Evolutionary conservation across 1,140 invertebrate species (phyloP).

Genomic region (Ephestia elutella): DNA sequence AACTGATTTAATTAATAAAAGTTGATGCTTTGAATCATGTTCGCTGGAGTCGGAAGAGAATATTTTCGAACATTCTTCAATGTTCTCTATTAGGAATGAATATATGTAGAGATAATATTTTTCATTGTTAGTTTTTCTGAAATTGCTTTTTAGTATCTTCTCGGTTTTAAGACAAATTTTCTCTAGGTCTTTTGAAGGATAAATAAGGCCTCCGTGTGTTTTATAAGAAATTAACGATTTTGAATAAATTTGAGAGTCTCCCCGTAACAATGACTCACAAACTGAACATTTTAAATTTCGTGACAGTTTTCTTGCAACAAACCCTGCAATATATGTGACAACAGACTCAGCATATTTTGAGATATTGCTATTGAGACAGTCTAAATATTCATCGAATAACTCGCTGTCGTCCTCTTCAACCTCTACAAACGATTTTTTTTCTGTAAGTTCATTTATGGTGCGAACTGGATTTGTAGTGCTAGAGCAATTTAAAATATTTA

Average conservation of each 20-base stretch:
- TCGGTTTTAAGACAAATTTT: neutral
- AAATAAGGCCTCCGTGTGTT: neutral
- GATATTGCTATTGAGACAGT: conserved; percentile 1
- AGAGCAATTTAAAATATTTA: conserved; percentile 15
- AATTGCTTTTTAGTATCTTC: neutral
- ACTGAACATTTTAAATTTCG: neutral
- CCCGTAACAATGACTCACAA: neutral
- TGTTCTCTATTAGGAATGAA: neutral
- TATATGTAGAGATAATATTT: neutral
- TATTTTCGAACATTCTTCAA: neutral
- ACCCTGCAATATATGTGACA: conserved; percentile 2
- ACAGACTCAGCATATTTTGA: conserved; percentile 16
- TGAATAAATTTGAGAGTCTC: neutral
- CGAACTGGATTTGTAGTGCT: neutral
- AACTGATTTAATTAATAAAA: neutral
- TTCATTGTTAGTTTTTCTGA: neutral
- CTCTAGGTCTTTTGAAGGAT: neutral
- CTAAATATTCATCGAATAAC: conserved; percentile 7
- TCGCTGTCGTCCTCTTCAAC: conserved; percentile 5
- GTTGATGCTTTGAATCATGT: neutral
- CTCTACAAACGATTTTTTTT: conserved; percentile 6
- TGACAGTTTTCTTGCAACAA: no score
- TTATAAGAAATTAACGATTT: neutral
- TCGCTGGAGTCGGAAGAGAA: neutral
- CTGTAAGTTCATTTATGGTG: neutral